Evolutionary conservation across 2,888 invertebrate genomes (phyloP).

Genomic region (Chalcis sispes): DNA sequence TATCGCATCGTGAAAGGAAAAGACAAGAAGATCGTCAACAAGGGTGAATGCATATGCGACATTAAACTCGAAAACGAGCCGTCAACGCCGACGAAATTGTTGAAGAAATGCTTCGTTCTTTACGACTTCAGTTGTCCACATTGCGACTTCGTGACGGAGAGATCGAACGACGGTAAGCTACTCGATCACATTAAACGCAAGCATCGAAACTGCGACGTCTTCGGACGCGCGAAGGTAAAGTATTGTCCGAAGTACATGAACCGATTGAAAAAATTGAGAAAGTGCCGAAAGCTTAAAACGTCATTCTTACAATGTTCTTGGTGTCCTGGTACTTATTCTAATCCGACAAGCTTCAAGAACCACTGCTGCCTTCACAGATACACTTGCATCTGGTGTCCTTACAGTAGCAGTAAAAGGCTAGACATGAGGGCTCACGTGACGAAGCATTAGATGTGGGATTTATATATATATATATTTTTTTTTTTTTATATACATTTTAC

Average conservation of each 20-base stretch:
- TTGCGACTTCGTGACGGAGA: neutral
- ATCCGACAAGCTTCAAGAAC: neutral
- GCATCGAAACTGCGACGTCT: neutral
- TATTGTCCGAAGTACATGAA: slow-evolving; percentile 20
- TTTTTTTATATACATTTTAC: no score
- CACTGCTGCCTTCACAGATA: neutral
- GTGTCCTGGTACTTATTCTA: neutral
- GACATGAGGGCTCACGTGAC: neutral
- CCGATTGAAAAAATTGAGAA: no score
- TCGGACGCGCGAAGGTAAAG: neutral
- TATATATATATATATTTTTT: no score
- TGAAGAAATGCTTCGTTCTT: no score
- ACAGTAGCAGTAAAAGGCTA: neutral
- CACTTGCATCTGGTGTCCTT: slow-evolving; percentile 11
- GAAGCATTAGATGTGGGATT: neutral
- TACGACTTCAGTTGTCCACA: no score
- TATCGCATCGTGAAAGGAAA: no score
- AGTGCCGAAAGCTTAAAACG: no score
- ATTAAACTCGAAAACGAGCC: no score
- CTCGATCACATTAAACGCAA: neutral
- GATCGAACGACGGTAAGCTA: neutral
- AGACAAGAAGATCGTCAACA: no score
- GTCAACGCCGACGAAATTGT: no score
- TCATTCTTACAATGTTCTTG: neutral
- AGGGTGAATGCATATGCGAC: no score